Evolutionary conservation across 2,113 vertebrate genomes (phyloP).

Genomic region (Saguinus midas): DNA sequence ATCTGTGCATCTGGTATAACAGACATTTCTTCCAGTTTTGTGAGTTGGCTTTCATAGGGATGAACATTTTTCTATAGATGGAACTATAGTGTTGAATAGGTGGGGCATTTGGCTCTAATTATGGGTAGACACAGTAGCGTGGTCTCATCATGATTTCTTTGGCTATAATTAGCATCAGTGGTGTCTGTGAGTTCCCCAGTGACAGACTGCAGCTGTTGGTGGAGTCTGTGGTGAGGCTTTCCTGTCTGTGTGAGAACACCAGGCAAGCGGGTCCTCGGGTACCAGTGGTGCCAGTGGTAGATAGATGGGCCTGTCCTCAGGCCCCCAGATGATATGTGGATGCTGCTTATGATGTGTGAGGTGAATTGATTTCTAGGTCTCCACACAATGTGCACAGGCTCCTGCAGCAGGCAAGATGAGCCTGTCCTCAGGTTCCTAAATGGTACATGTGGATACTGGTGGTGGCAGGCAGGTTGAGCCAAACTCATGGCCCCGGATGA

Average conservation of each 20-base stretch:
- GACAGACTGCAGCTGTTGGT: not conserved
- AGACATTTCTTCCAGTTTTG: not conserved
- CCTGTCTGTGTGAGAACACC: not conserved
- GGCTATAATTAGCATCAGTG: not conserved
- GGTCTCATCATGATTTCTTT: not conserved
- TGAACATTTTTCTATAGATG: not conserved
- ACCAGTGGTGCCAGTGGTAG: not conserved
- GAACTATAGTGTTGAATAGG: not conserved
- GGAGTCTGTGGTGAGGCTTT: not conserved
- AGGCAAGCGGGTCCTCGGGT: not conserved
- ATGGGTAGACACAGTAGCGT: not conserved
- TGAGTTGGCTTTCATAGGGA: not conserved
- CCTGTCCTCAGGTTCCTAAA: not conserved
- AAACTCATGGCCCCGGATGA: not conserved
- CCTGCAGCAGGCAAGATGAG: not conserved
- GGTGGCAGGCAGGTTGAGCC: not conserved
- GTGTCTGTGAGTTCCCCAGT: not conserved
- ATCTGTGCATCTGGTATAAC: not conserved
- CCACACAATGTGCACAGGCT: not conserved
- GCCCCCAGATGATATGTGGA: not conserved
- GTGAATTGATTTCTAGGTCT: not conserved
- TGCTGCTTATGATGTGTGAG: not conserved
- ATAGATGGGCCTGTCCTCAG: not conserved
- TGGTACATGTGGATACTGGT: not conserved
- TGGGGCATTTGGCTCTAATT: not conserved